These are phyloP conservation scores for Ennomos quercinarius DNA, from an alignment of 2,888 invertebrate species.

Conservation along the genomic window DNA sequence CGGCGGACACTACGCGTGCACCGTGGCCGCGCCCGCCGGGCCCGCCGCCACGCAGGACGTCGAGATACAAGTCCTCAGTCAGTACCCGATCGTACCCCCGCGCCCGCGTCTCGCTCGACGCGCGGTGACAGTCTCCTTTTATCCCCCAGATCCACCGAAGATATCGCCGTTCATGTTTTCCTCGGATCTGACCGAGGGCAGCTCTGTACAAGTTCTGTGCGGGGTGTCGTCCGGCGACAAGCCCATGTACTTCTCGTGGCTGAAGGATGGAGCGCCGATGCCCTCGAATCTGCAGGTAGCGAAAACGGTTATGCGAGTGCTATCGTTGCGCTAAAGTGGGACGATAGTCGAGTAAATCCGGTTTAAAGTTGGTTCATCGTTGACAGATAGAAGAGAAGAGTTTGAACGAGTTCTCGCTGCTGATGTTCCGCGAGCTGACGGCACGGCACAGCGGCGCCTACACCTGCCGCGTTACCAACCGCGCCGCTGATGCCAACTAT, in stretches of 20 bases:
- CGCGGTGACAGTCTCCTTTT: too few relatives aligned
- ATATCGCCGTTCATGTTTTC: conserved; percentile 95
- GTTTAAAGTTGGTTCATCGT: background rate
- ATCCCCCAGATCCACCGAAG: conserved; percentile 89
- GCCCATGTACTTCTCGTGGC: conserved; percentile 89
- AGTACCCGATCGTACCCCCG: conserved; percentile 52
- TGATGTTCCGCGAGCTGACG: conserved; percentile 88
- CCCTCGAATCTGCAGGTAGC: conserved; percentile 86
- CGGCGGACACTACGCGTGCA: conserved; percentile 91
- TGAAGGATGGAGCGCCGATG: conserved; percentile 87
- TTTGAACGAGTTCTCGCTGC: conserved; percentile 88
- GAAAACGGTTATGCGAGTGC: too few relatives aligned
- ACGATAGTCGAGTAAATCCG: too few relatives aligned
- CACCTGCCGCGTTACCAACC: conserved; percentile 89
- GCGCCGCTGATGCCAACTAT: conserved; percentile 88
- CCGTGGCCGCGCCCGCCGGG: conserved; percentile 89
- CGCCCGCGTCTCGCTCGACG: background rate
- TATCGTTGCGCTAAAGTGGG: too few relatives aligned
- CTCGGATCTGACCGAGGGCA: conserved; percentile 91
- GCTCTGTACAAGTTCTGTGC: conserved; percentile 92
- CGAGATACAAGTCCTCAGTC: conserved; percentile 89
- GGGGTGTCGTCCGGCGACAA: conserved; percentile 90
- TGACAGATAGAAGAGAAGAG: conserved; percentile 87
- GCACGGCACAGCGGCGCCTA: conserved; percentile 89
- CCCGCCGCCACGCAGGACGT: conserved; percentile 89